Evolutionary conservation across 2,113 vertebrate species (phyloP), one percentile per base, ranked within the genome.

Genomic region (Donacobius atricapilla): DNA sequence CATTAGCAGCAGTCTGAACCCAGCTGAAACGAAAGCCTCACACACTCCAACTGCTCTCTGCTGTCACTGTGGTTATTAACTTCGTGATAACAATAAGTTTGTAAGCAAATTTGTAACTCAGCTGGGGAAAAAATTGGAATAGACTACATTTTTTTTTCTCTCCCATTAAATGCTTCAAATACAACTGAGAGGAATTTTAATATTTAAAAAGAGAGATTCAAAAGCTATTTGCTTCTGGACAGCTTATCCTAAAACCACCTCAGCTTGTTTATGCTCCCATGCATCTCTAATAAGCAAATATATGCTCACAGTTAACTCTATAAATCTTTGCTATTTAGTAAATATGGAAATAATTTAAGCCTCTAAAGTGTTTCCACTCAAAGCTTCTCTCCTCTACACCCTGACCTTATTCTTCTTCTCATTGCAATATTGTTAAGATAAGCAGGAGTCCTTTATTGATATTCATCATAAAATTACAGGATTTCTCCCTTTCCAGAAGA

Each of bases 131-230:
- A 58, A 60, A 66, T 9, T 72, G 54, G 71, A 92, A 70, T 15
- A 44, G 60, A 54, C 60, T 81, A 39, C 20, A 13, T 35, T 45
- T 70, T 73, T 83, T 72, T 79, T 35, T 64, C 69, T 87, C n/a
- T 73, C 82, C 96, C 73, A 53, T 93, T 95, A 94, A 95, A 90
- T 21, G 86, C 78, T 84, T 83, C 69, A 90, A 80, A 75, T 64
- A 53, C 39, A 92, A 87, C 69, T 56, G 77, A 73, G 56, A 86
- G 31, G 65, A 92, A 90, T 81, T 96, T 92, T 83, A 94, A 93
- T 92, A 94, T 94, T 93, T 96, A 73, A 96, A 96, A 88, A 89
- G 71, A 91, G 48, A 84, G 13, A 21, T 78, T 92, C 28, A 37
- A 75, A 95, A 82, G 72, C 80, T 90, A 53, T 87, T 96, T 95